Conservation (phyloP, 2,797 vertebrate genomes). For the Myotis planiceps region DNA sequence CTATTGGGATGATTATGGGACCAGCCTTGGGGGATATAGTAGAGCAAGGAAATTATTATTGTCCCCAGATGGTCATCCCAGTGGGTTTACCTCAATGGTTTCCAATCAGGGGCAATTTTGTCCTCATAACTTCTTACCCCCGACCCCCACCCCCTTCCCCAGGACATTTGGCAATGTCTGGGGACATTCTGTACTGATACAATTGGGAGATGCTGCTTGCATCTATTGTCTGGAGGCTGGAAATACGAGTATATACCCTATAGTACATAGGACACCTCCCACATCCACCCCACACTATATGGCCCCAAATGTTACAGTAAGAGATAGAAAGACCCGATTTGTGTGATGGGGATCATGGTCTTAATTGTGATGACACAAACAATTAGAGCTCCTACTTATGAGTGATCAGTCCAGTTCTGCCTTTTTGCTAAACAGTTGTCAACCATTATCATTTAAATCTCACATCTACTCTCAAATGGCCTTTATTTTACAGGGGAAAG, state of each 20-base stretch:
- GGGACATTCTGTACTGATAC: neutral
- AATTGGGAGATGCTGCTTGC: neutral
- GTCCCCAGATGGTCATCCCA: no score
- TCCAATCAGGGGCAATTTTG: neutral
- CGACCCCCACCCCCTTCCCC: neutral
- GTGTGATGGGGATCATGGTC: accelerated
- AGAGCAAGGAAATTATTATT: neutral
- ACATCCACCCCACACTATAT: accelerated
- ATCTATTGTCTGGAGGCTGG: neutral
- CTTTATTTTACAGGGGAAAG: neutral
- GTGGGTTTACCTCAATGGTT: neutral
- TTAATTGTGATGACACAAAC: accelerated
- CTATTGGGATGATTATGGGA: neutral
- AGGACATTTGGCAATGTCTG: neutral
- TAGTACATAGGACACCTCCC: accelerated
- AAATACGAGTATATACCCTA: accelerated
- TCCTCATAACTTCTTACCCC: no score
- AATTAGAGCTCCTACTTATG: neutral
- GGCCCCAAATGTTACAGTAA: accelerated
- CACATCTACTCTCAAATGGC: neutral
- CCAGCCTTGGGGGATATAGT: neutral
- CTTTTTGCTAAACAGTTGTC: neutral
- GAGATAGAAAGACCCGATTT: neutral
- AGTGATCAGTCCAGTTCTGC: no score
- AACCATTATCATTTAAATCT: neutral